phyloP scores from a whole-genome alignment of 2,797 vertebrate species.

The Myioborus melanocephalus region DNA sequence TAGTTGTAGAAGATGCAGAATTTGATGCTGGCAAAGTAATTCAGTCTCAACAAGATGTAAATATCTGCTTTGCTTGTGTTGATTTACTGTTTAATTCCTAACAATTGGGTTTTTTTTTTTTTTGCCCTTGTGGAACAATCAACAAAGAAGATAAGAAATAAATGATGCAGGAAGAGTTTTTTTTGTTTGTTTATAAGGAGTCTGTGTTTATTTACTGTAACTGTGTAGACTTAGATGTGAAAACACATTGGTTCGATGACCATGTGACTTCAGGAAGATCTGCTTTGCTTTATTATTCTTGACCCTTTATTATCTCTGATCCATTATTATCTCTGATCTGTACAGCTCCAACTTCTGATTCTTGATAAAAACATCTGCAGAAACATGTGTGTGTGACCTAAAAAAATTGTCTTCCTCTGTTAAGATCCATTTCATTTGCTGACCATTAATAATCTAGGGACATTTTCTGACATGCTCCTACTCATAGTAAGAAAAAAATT shows the following conservation, averaged over 20 bases:
- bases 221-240: neutral
- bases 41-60: neutral
- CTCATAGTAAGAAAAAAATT: neutral
- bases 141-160: neutral
- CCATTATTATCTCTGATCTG: neutral
- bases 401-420: neutral
- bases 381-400: neutral
- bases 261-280: neutral
- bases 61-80: neutral
- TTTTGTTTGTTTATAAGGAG: neutral
- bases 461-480: neutral
- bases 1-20: neutral
- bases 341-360: neutral
- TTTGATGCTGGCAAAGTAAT: neutral
- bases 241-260: neutral
- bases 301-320: neutral
- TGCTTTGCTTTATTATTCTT: neutral
- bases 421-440: neutral
- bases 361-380: neutral
- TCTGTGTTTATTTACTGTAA: neutral
- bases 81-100: neutral
- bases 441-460: neutral
- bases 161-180: fast-evolving
- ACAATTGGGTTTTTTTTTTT: neutral
- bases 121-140: neutral